phyloP scores from a whole-genome alignment of 2,113 vertebrate genomes.

The Nyctereutes procyonoides region DNA sequence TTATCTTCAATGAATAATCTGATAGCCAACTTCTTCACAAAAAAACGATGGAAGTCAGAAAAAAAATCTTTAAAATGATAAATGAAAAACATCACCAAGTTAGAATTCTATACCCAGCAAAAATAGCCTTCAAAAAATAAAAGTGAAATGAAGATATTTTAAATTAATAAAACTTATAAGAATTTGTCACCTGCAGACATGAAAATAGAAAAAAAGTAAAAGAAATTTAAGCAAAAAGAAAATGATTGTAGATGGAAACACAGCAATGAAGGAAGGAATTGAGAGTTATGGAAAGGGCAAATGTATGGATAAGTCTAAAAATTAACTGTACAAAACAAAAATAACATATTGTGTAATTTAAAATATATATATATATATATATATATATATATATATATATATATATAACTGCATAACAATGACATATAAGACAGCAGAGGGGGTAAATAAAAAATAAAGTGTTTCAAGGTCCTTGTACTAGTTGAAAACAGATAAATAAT shows the following conservation, averaged over 20 bases:
- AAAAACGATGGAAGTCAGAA: neutral
- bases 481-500: neutral
- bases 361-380: neutral
- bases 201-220: neutral
- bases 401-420: neutral
- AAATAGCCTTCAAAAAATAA: conserved; percentile 31
- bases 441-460: neutral
- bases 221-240: neutral
- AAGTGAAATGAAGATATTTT: conserved; percentile 15
- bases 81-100: neutral
- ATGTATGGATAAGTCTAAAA: neutral
- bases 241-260: conserved; percentile 9
- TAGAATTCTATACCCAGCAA: conserved; percentile 32
- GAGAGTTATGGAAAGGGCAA: neutral
- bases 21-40: neutral
- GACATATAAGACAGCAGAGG: neutral
- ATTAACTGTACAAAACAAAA: neutral
- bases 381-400: neutral
- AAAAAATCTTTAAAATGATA: neutral
- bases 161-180: conserved; percentile 29
- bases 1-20: neutral
- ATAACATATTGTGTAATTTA: neutral
- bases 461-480: neutral
- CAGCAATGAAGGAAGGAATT: neutral
- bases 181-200: neutral